Evolutionary conservation across 1,140 invertebrate genomes (phyloP), one percentile per base, ranked within the genome.

Genomic region (Drosophila asahinai): DNA sequence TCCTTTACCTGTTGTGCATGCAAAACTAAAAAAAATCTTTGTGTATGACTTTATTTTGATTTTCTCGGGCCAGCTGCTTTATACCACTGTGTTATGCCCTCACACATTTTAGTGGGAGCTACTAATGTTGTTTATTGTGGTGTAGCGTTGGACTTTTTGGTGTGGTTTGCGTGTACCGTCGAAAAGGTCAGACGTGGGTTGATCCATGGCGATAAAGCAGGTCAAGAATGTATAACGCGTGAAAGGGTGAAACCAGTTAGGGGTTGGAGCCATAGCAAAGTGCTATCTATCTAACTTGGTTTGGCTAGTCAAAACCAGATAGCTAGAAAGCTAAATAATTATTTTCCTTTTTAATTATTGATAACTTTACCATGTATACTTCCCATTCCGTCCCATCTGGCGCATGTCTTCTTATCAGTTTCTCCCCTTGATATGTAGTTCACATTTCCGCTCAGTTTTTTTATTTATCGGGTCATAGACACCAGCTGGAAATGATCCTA

Each of bases 131-230:
- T 36, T 49, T 36, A 51, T 59, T 60, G 12, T n/a, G 19, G 1
- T 30, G 38, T 45, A 45, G 48, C 33, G 15, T 51, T 30, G 14
- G 59, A 22, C 17, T 70, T 72, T 72, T 17, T 68, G n/a, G 42
- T 70, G 66, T 58, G 17, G 25, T 11, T 59, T 71, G 54, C 70
- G 54, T 73, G 70, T 36, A 33, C 25, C 45, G 67, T 71, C 27
- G 25, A 27, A 73, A 73, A 73, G 70, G 66, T 73, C 70, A 72
- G 38, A 42, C 54, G 45, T 73, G 67, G 54, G 70, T 43, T 70
- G 64, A 70, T 49, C 33, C 49, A 40, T 48, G 64, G 43, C 36
- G 2, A 58, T 51, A 51, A 72, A 72, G 14, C n/a, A n/a, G 67
- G 70, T 60, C 70, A 73, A 60, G 54, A 51, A 27, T 58, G 19